Evolutionary conservation across 37 sponge, comb jelly and placozoan genomes (phyloP).

Genomic region (Diacarnus erythraeanus): DNA sequence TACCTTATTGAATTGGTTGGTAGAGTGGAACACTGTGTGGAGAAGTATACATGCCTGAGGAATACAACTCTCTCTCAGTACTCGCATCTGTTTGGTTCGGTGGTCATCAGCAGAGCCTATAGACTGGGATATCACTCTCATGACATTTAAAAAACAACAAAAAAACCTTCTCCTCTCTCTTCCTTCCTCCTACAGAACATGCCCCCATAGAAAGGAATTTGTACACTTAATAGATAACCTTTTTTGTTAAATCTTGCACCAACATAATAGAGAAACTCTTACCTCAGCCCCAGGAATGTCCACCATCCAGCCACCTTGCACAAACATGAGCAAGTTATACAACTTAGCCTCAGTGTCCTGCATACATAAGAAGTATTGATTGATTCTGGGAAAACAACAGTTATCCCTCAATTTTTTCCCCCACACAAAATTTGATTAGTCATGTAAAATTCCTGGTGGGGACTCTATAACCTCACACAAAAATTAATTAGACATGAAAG

Average conservation of each 20-base stretch:
- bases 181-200: not conserved
- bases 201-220: not conserved
- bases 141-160: too few relatives aligned
- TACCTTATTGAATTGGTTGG: conserved; percentile 59
- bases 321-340: conserved; percentile 77
- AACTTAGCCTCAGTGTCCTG: conserved; percentile 71
- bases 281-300: conserved; percentile 31
- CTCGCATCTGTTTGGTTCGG: conserved; percentile 41
- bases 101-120: not conserved
- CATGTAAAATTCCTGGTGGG: too few relatives aligned
- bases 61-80: conserved; percentile 67
- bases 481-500: too few relatives aligned
- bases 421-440: too few relatives aligned
- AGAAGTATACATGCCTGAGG: conserved; percentile 70
- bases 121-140: too few relatives aligned
- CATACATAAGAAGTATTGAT: not conserved
- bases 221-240: too few relatives aligned
- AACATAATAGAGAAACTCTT: not conserved
- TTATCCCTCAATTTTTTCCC: too few relatives aligned
- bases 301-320: conserved; percentile 84
- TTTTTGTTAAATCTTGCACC: not conserved
- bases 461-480: too few relatives aligned
- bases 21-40: conserved; percentile 69
- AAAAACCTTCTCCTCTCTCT: too few relatives aligned
- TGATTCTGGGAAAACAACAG: not conserved